phyloP scores from a whole-genome alignment of 1,140 invertebrate genomes.

The Heliconius hewitsoni region DNA sequence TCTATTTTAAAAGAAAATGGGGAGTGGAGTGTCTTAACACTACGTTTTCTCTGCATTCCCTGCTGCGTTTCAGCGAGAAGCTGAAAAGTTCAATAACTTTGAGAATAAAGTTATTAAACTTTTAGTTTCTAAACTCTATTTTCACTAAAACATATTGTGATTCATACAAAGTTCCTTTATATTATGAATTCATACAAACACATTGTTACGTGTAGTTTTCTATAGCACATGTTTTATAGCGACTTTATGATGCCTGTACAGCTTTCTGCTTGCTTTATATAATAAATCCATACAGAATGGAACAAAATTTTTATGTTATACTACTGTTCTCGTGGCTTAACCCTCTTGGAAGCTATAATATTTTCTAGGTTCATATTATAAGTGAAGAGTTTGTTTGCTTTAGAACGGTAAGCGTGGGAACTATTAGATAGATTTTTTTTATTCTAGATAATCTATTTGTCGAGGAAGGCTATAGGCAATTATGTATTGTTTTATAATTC shows the following conservation, averaged over 20 bases:
- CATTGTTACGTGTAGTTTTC: slow-evolving; percentile 1
- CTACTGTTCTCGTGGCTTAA: too few species aligned
- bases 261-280: background rate
- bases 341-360: too few species aligned
- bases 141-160: background rate
- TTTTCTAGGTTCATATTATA: too few species aligned
- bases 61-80: background rate
- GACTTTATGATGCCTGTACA: background rate
- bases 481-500: background rate
- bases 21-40: background rate
- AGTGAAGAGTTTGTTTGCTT: too few species aligned
- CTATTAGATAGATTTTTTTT: too few species aligned
- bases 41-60: background rate
- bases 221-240: background rate
- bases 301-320: too few species aligned
- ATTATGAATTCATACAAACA: slow-evolving; percentile 7
- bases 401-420: too few species aligned
- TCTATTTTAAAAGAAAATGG: background rate
- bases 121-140: background rate
- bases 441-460: too few species aligned
- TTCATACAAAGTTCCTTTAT: background rate
- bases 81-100: background rate
- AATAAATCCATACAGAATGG: too few species aligned
- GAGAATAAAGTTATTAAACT: background rate
- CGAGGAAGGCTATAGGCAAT: too few species aligned